A percentile compares a stretch with the other conserved stretches of the same genome.
phyloP scores from a whole-genome alignment of 1,140 invertebrate species.

The Tetragnatha versicolor region DNA sequence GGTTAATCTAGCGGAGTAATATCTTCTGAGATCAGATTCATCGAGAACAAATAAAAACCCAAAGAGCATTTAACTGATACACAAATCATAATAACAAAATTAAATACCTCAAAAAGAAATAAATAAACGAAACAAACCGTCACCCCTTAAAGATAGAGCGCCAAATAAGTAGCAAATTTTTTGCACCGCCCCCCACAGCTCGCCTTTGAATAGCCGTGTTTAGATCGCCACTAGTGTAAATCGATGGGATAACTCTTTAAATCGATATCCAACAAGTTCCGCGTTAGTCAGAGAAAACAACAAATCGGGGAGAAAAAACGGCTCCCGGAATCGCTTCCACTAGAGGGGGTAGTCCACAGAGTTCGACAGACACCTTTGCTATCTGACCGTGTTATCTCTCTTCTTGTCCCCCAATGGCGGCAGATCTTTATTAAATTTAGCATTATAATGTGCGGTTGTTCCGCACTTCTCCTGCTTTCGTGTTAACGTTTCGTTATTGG shows the following conservation, averaged over 20 bases:
- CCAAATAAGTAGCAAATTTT: background rate
- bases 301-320: constrained; percentile 11
- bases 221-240: background rate
- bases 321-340: too few relatives aligned
- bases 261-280: constrained; percentile 20
- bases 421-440: constrained; percentile 45
- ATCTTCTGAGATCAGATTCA: too few relatives aligned
- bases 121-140: too few relatives aligned
- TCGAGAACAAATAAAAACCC: too few relatives aligned
- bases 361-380: constrained; percentile 19
- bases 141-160: too few relatives aligned
- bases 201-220: constrained; percentile 7
- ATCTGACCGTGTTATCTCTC: constrained; percentile 27
- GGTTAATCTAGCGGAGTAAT: too few relatives aligned
- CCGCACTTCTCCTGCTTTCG: background rate
- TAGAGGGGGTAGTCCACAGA: constrained; percentile 10
- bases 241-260: constrained; percentile 22
- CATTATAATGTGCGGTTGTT: constrained; percentile 13
- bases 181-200: background rate
- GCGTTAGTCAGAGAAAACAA: background rate
- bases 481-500: constrained; percentile 27
- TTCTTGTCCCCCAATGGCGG: background rate
- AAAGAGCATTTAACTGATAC: too few relatives aligned
- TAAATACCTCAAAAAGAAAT: too few relatives aligned
- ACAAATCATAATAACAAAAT: too few relatives aligned